Conservation (phyloP, 2,113 vertebrate genomes). For the Ailurus styani region DNA sequence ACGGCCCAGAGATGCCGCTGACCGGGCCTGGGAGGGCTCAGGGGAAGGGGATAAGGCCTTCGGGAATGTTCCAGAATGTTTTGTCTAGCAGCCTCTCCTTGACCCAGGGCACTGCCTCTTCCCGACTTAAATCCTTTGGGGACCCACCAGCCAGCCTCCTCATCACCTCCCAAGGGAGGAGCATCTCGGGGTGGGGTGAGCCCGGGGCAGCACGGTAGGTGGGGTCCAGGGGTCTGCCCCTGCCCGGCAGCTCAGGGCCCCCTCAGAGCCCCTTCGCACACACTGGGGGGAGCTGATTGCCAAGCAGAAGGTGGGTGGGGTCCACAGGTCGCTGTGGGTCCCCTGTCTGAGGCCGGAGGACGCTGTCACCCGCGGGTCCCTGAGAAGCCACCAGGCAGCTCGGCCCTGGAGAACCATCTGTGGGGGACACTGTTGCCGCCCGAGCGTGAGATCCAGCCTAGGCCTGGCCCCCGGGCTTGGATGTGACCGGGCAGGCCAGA, state of each 20-base stretch:
- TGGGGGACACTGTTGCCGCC: rapidly evolving
- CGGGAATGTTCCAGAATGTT: neutral
- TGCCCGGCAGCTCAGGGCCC: neutral
- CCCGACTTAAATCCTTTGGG: neutral
- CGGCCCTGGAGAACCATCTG: neutral
- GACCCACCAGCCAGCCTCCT: neutral
- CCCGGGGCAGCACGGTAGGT: neutral
- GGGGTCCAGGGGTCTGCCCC: neutral
- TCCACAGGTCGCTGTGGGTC: neutral
- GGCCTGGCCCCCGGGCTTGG: neutral
- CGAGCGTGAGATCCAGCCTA: neutral
- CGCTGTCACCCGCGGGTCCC: neutral
- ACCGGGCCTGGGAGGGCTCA: rapidly evolving
- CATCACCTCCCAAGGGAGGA: neutral
- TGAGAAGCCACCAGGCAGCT: neutral
- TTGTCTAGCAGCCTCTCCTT: neutral
- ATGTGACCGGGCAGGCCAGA: no score
- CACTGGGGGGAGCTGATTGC: neutral
- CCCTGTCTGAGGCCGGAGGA: neutral
- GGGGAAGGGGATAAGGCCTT: neutral
- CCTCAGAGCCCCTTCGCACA: neutral
- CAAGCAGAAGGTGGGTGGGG: neutral
- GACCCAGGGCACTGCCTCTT: neutral
- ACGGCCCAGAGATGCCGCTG: neutral
- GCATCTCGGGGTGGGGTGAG: neutral